Conservation (phyloP, 2,797 vertebrate species). For the Cyclura pinguis region DNA sequence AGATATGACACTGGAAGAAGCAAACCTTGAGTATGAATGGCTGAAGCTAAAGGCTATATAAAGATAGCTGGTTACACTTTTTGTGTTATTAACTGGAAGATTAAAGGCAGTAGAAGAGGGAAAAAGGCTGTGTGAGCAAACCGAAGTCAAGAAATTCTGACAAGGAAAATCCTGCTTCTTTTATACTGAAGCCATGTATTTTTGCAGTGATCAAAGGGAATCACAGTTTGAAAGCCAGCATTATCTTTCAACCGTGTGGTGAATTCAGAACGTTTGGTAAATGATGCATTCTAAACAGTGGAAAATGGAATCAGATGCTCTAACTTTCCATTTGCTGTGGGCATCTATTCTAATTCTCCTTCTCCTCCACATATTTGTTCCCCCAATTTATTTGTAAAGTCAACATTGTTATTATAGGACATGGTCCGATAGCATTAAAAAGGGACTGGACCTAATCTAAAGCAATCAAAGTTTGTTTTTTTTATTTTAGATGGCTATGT, state of each 20-base stretch:
- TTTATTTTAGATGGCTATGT: not conserved
- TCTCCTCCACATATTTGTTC: not conserved
- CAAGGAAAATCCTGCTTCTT: slow-evolving; percentile 16
- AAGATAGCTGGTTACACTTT: not conserved
- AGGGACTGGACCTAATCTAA: not conserved
- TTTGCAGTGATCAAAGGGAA: slow-evolving; percentile 38
- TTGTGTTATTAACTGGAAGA: slow-evolving; percentile 32
- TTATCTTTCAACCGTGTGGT: not conserved
- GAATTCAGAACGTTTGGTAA: slow-evolving; percentile 19
- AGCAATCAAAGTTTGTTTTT: not conserved
- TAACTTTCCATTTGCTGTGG: not conserved
- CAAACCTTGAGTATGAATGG: slow-evolving; percentile 9
- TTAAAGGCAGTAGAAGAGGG: slow-evolving; percentile 28
- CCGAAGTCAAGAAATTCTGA: slow-evolving; percentile 20
- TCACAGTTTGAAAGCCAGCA: slow-evolving; percentile 24
- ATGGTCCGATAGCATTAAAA: not conserved
- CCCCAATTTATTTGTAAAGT: not conserved
- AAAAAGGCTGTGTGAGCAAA: not conserved
- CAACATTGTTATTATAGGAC: not conserved
- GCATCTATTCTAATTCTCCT: not conserved
- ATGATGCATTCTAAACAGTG: not conserved
- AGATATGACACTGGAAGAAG: not conserved
- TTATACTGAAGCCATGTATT: not conserved
- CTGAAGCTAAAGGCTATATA: not conserved
- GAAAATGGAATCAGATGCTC: not conserved